These are phyloP conservation scores for Vicugna pacos DNA, from an alignment of 2,113 vertebrate species.

Conservation along the genomic window DNA sequence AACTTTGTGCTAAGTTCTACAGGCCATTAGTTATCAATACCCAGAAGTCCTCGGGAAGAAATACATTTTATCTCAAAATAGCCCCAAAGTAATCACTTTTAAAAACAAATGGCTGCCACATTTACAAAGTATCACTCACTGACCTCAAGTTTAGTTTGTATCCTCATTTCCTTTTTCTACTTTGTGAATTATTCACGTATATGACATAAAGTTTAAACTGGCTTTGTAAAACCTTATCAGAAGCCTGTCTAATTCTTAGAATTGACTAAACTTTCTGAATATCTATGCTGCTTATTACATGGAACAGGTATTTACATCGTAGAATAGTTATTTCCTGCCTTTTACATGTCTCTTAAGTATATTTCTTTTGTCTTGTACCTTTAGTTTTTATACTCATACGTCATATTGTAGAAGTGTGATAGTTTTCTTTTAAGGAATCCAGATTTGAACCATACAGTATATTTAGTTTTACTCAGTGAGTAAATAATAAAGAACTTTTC, in stretches of 20 bases:
- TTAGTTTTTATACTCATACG: not conserved
- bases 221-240: slow-evolving; percentile 50
- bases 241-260: not conserved
- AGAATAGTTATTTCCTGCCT: not conserved
- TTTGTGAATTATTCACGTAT: slow-evolving; percentile 45
- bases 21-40: slow-evolving; percentile 51
- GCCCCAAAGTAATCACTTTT: slow-evolving; percentile 43
- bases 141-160: slow-evolving; percentile 49
- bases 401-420: slow-evolving; percentile 30
- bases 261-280: slow-evolving; percentile 33
- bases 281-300: not conserved
- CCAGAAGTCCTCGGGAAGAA: slow-evolving; percentile 6
- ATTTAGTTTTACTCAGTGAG: slow-evolving; percentile 37
- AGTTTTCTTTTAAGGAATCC: slow-evolving; percentile 37
- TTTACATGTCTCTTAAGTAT: not conserved
- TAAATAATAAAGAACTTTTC: slow-evolving; percentile 8
- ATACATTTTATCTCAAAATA: slow-evolving; percentile 59
- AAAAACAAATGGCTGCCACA: not conserved
- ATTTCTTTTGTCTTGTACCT: not conserved
- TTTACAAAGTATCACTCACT: slow-evolving; percentile 44
- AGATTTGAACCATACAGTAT: slow-evolving; percentile 4
- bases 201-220: slow-evolving; percentile 51
- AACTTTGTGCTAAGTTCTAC: slow-evolving; percentile 39
- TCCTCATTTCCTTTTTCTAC: slow-evolving; percentile 37
- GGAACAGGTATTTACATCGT: not conserved